Evolutionary conservation across 2,888 invertebrate genomes (phyloP), one percentile per base, ranked within the genome.

Genomic region (Lordiphosa andalusiaca): DNA sequence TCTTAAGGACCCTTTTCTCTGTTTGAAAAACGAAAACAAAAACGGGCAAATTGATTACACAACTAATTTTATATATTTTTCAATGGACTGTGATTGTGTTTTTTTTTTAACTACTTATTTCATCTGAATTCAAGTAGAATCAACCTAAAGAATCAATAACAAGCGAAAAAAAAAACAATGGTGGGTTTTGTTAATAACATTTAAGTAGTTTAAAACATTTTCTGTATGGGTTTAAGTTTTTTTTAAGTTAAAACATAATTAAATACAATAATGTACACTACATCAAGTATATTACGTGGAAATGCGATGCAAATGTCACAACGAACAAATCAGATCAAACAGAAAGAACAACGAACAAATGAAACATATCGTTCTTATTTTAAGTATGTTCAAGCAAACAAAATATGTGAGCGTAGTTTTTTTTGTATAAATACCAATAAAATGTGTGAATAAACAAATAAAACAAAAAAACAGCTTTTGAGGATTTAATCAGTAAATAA

Each of bases 31-130:
- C 10, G 16, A 53, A 51, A 38, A 23, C 39, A 23, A 53, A 71
- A 65, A 55, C 51, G 55, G 63, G 53, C 52, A 56, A 39, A 49
- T 66, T 57, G 40, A 55, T 25, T 71, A 76, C 69, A 65, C 73
- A 71, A 76, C 48, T 78, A 69, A 71, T 81, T 77, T 82, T 76
- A 80, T 74, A 68, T 56, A 67, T 69, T 67, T 66, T 81, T 81
- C 75, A 81, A 81, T 80, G 77, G 80, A 78, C 78, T 82, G 84
- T 84, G 78, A 82, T 82, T 82, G 78, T 75, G 78, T 72, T 80
- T 73, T 70, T 58, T 47, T 47, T 42, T 69, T 72, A 66, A 58
- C 67, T 73, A 42, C 63, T 63, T 70, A 64, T 70, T 74, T 75
- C 78, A 67, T 68, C 49, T 58, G 51, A 54, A 71, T 67, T 66